Conservation (phyloP, 2,888 invertebrate species). For the Ennomos quercinarius region DNA sequence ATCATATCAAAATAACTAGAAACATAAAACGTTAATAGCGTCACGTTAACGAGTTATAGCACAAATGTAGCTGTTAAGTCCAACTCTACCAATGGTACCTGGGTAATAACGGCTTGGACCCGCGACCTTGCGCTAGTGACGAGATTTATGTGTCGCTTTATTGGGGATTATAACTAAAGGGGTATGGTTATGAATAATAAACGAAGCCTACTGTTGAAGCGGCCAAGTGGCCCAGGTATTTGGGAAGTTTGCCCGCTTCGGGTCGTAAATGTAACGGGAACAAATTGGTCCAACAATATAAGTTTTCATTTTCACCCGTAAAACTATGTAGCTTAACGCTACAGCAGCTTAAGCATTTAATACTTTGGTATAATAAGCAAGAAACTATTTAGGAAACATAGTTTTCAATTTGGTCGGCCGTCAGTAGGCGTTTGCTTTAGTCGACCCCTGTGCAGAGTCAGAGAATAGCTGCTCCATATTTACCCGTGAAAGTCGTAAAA, state of each 20-base stretch:
- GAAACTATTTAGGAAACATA: too few species aligned
- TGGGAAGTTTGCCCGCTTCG: constrained; percentile 5
- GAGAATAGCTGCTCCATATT: too few species aligned
- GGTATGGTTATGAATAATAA: constrained; percentile 36
- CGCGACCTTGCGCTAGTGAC: constrained; percentile 31
- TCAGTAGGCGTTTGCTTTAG: too few species aligned
- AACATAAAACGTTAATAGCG: background rate
- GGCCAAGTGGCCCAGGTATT: constrained; percentile 17
- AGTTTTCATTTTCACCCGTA: constrained; percentile 7
- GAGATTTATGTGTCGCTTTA: constrained; percentile 36
- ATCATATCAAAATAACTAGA: too few species aligned
- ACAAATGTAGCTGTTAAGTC: constrained; percentile 19
- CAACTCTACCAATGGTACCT: constrained; percentile 13
- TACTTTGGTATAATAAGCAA: too few species aligned
- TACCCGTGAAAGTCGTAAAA: too few species aligned
- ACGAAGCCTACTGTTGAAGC: constrained; percentile 6
- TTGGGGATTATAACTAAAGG: constrained; percentile 36
- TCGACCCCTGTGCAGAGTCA: too few species aligned
- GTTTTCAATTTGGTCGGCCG: too few species aligned
- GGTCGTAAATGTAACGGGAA: constrained; percentile 6
- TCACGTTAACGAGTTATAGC: background rate
- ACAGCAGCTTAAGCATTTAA: too few species aligned
- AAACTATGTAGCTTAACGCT: background rate
- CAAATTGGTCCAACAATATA: constrained; percentile 14
- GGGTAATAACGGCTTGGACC: constrained; percentile 5